Conservation (phyloP, 2,888 invertebrate species). For the Dendrolimus houi region DNA sequence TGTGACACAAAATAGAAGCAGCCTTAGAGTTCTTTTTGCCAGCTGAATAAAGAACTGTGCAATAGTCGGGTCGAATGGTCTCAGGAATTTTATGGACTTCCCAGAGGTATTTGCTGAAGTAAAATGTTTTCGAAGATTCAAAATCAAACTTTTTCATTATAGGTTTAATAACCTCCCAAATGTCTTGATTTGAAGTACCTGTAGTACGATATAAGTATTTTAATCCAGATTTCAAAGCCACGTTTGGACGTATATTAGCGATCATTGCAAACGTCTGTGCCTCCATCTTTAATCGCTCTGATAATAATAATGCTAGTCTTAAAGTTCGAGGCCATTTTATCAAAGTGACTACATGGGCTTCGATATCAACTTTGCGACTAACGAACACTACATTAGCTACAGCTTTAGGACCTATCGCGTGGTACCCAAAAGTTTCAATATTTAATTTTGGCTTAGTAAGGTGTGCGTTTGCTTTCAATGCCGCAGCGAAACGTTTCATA, state of each 20-base stretch:
- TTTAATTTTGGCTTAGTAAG: conserved; percentile 28
- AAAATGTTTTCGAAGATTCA: not conserved
- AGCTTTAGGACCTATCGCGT: conserved; percentile 33
- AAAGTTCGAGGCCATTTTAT: conserved; percentile 28
- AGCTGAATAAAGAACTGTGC: not conserved
- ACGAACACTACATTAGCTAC: conserved; percentile 30
- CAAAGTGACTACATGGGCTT: conserved; percentile 19
- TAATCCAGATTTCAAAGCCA: conserved; percentile 29
- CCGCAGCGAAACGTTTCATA: conserved; percentile 18
- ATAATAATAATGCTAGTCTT: conserved; percentile 29
- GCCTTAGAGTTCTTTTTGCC: not conserved
- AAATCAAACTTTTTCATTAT: not conserved
- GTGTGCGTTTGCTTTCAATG: conserved; percentile 34
- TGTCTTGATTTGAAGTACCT: not conserved
- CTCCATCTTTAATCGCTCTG: conserved; percentile 20
- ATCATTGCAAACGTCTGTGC: conserved; percentile 19
- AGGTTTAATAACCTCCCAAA: not conserved
- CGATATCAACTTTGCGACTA: conserved; percentile 22
- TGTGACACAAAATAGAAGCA: not conserved
- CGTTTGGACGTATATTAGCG: conserved; percentile 23
- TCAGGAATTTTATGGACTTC: not conserved
- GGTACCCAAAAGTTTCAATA: conserved; percentile 24
- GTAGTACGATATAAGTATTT: conserved; percentile 2
- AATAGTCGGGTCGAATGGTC: not conserved
- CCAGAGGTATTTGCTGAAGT: not conserved